These are phyloP conservation scores for Oophaga sylvatica DNA, from an alignment of 2,797 vertebrate genomes.

Conservation along the genomic window DNA sequence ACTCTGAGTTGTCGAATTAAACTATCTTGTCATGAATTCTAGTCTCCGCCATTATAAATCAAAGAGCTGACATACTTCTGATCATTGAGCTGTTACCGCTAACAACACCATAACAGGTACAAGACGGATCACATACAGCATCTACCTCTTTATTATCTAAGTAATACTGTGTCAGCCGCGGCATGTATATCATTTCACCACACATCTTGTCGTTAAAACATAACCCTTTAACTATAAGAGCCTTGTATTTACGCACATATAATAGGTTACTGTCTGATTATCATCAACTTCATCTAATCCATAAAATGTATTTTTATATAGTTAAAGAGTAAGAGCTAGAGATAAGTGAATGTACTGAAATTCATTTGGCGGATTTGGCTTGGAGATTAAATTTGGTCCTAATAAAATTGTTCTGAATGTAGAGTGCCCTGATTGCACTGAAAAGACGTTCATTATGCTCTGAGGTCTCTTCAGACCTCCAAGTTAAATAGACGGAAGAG, in stretches of 20 bases:
- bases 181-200: conserved; percentile 44
- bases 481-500: no score
- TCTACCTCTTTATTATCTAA: conserved; percentile 59
- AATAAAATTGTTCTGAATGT: no score
- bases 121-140: conserved; percentile 57
- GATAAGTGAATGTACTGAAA: no score
- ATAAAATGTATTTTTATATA: background rate
- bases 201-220: conserved; percentile 10
- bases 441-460: no score
- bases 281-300: background rate
- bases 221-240: conserved; percentile 1
- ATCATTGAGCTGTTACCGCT: conserved; percentile 61
- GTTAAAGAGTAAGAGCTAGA: background rate
- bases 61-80: conserved; percentile 61
- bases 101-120: conserved; percentile 61
- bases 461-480: no score
- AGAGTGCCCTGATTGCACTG: no score
- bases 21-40: conserved; percentile 62
- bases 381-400: no score
- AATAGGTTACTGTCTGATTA: background rate
- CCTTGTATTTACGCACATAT: background rate
- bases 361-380: no score
- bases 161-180: conserved; percentile 43
- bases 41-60: conserved; percentile 60
- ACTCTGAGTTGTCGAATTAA: conserved; percentile 60